Base-by-base conservation (phyloP, 2,797 vertebrate genomes). In the Pseudochirops cupreus region DNA sequence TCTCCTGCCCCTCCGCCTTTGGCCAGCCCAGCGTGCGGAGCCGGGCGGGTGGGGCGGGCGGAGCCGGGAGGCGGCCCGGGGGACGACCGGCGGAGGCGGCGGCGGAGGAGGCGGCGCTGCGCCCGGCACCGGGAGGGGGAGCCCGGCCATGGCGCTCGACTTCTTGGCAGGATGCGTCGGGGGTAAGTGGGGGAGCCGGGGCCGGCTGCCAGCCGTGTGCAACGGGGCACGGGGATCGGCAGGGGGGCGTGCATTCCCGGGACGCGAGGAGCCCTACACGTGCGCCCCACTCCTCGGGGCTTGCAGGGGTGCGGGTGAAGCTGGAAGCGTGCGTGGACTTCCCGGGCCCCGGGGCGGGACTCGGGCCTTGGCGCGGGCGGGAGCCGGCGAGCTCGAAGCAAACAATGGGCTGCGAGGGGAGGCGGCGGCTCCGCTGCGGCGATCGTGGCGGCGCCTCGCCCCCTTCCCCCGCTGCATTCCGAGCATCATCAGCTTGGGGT, bases 131-230 rank as follows among this genome's bases (percentile, higher is more conserved):
- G 28, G 90, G 91, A 90, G 21, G 29, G 67, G 93, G 46, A 46
- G 46, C 46, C 92, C 11, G 58, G 97, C 97, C 93, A 99, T 99
- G 99, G 99, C 99, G 97, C 94, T 99, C 98, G 99, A 99, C 99
- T 99, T 99, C 98, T 99, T 99, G 96, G 99, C 99, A 94, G 99
- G 99, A 95, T 99, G 99, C 95, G 96, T 99, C 0, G 99, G 99
- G 98, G 99, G 99, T 99, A 97, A 99, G 99, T 96, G n/a, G 11
- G 0, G 59, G 16, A 46, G 92, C 56, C 46, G 74, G 39, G 59
- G 56, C 4, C 24, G 11, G 91, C 62, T 24, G n/a, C 62, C 62
- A 31, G 7, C 26, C 12, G 14, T 50, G 29, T 4, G 13, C 89
- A 53, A 18, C 7, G 6, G 18, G 92, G 87, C 21, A 9, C 28